Percentiles rank a stretch among this genome's conserved stretches.
phyloP scores from a whole-genome alignment of 2,113 vertebrate species.

The Seriola quinqueradiata region DNA sequence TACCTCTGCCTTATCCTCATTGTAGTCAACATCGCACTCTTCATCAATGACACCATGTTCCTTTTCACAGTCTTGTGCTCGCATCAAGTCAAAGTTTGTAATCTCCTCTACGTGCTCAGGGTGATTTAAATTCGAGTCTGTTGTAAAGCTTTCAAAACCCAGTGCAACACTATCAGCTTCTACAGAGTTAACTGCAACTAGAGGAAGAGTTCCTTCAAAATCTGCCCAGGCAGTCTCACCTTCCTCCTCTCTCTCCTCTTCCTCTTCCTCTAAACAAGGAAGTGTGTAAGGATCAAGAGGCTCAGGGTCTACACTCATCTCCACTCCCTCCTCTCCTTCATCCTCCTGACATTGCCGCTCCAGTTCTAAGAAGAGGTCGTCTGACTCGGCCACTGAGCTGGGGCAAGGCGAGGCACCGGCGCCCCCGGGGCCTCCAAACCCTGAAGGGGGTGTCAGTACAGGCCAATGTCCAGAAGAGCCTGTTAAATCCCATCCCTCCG shows the following conservation, averaged over 20 bases:
- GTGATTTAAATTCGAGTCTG: conserved; percentile 15
- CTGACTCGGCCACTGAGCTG: conserved; percentile 89
- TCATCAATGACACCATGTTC: conserved; percentile 78
- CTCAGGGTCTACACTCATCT: conserved; percentile 76
- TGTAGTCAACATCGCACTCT: conserved; percentile 55
- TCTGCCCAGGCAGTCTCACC: conserved; percentile 16
- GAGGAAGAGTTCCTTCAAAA: conserved; percentile 62
- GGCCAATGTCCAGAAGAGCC: conserved; percentile 82
- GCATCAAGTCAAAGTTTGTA: conserved; percentile 58
- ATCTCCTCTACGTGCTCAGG: conserved; percentile 36
- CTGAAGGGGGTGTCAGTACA: conserved; percentile 83
- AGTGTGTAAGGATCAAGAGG: conserved; percentile 69
- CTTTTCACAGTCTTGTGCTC: conserved; percentile 71
- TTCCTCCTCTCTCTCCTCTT: conserved; percentile 58
- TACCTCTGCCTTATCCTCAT: conserved; percentile 29
- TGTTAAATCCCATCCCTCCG: conserved; percentile 79
- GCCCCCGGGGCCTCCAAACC: conserved; percentile 79
- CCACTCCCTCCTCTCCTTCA: conserved; percentile 69
- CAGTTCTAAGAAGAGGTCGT: conserved; percentile 95
- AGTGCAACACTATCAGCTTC: conserved; percentile 34
- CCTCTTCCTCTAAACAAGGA: conserved; percentile 73
- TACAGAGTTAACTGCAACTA: conserved; percentile 43
- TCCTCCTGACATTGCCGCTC: conserved; percentile 91
- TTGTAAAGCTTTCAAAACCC: conserved; percentile 29
- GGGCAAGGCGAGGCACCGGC: conserved; percentile 83